Evolutionary conservation across 2,113 vertebrate species (phyloP), one percentile per base, ranked within the genome.

Genomic region (Numida meleagris): DNA sequence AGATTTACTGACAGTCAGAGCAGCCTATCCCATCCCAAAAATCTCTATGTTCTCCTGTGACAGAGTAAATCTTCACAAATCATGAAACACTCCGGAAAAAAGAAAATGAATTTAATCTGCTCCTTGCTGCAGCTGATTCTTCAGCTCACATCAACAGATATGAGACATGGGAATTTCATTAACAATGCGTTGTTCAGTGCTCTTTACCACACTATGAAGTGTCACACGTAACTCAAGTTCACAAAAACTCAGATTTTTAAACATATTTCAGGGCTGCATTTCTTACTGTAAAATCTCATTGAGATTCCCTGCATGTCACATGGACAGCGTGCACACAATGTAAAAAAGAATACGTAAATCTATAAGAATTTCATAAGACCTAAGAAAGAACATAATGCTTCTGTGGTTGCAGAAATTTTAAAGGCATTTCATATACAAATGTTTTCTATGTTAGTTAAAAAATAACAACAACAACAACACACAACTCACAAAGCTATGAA

Each of bases 401-500:
- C 46, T 59, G 38, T 31, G 45, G 31, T 67, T 82, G 14, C 51
- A 70, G 87, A 61, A 84, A 79, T 91, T 79, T 48, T 85, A 11
- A 62, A 71, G 48, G 66, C n/a, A 82, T 45, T 58, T 81, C 59
- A 53, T 89, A 96, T 77, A 95, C 59, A 96, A 96, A 96, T 74
- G 42, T 74, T 84, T 94, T 86, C 70, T 89, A 24, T 88, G 80
- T 94, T 95, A 81, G 77, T 94, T 96, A 59, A 90, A 63, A 95
- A 82, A 55, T 16, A 43, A 16, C 43, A 51, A 27, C 25, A 53
- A 53, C 50, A 53, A 53, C 14, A 5, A 29, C 16, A 53, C 29
- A 53, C 53, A 19, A 45, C 85, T 96, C 83, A 94, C 71, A 95
- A 84, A 96, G 74, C 91, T 88, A 74, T 95, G 94, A 90, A 91